Conservation (phyloP, 2,888 invertebrate species). For the Volucella inanis region DNA sequence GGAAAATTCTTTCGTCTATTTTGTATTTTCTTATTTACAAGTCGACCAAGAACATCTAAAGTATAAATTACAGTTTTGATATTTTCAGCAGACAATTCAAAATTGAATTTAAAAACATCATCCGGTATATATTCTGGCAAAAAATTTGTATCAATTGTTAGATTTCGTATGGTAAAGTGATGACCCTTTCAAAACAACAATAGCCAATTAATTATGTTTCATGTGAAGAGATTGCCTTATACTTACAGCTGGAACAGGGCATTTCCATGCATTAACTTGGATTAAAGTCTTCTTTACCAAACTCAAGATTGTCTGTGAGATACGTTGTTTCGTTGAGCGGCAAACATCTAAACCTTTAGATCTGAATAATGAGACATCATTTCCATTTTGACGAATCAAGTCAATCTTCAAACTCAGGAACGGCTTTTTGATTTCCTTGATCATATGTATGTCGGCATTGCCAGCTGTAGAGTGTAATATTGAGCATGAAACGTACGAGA, state of each 20-base stretch:
- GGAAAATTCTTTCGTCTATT: too few relatives aligned
- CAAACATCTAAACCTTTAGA: constrained; percentile 4
- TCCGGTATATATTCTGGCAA: too few relatives aligned
- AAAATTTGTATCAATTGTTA: too few relatives aligned
- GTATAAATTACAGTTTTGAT: too few relatives aligned
- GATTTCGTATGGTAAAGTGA: too few relatives aligned
- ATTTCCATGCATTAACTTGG: constrained; percentile 6
- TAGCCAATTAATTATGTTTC: too few relatives aligned
- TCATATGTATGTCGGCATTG: background rate
- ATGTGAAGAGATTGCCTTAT: too few relatives aligned
- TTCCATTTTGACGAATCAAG: background rate
- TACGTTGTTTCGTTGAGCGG: background rate
- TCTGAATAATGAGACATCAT: background rate
- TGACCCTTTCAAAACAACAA: too few relatives aligned
- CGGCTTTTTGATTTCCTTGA: background rate
- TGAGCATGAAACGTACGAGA: background rate
- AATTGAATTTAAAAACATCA: too few relatives aligned
- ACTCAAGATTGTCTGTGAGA: background rate
- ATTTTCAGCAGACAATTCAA: too few relatives aligned
- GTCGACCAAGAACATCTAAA: too few relatives aligned
- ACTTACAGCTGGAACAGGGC: constrained; percentile 25
- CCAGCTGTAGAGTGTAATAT: background rate
- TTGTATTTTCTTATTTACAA: too few relatives aligned
- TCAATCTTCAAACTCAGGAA: background rate
- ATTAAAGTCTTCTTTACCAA: background rate